Conservation (phyloP, 2,797 vertebrate genomes). For the Tolypeutes matacus region DNA sequence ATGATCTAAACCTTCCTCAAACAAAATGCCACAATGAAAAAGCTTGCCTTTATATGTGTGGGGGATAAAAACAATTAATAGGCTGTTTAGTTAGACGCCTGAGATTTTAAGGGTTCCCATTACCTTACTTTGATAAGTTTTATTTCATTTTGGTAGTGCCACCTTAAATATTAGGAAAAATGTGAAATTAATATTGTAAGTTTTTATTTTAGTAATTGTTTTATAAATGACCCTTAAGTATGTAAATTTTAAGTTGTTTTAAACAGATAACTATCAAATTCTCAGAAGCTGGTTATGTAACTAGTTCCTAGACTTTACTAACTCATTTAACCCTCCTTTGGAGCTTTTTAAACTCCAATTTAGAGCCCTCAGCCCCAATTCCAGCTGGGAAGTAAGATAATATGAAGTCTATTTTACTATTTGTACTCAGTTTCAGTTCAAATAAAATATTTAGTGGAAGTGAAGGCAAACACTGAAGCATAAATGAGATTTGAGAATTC, state of each 20-base stretch:
- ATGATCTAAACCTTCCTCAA: conserved; percentile 70
- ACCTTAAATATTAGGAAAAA: conserved; percentile 43
- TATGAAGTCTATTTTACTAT: conserved; percentile 53
- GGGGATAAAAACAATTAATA: conserved; percentile 27
- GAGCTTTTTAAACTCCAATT: conserved; percentile 30
- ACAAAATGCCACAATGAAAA: conserved; percentile 67
- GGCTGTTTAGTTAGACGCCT: conserved; percentile 67
- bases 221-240: conserved; percentile 46
- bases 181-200: conserved; percentile 32
- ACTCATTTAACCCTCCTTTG: not conserved
- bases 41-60: conserved; percentile 36
- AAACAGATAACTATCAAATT: conserved; percentile 14
- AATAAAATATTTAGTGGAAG: not conserved
- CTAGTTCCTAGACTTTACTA: conserved; percentile 15
- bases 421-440: not conserved
- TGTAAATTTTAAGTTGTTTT: conserved; percentile 37
- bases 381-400: conserved; percentile 31
- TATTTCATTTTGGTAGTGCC: conserved; percentile 54
- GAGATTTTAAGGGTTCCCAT: conserved; percentile 51
- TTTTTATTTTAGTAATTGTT: conserved; percentile 66
- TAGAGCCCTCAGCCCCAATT: not conserved
- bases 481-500: conserved; percentile 23
- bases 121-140: conserved; percentile 44
- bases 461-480: conserved; percentile 64
- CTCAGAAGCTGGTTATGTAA: not conserved